Base-by-base conservation (phyloP, 2,888 invertebrate species). In the Pherbina coryleti region DNA sequence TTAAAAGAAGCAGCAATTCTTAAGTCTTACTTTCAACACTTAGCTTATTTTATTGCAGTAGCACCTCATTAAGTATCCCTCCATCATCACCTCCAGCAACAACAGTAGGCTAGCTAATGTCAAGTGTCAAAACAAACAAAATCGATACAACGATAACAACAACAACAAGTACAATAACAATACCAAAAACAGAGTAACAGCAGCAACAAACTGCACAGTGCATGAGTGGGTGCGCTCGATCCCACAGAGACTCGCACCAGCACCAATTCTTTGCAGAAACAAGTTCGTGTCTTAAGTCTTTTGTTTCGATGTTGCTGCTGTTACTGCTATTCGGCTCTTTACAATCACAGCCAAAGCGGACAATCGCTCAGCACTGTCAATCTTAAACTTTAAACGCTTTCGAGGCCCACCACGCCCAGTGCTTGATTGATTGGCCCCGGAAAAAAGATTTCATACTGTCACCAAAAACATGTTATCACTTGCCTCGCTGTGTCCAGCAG, bases 231-330 rank as follows among this genome's bases (percentile, higher is more conserved):
- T 37, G 60, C 44, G 78, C 83, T 82, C 83, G 82, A 81, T 84
- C 84, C 79, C 85, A 82, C 84, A 84, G 84, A n/a, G 9, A 55
- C 22, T 9, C 19, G 22, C 22, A n/a, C 19, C 14, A 28, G 22
- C 4, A 28, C 19, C 28, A 28, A 22, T 28, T 9, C 14, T n/a
- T 5, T 28, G 17, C 25, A n/a, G 22, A 81, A 84, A 84, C 83
- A 81, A 82, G 86, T 84, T 86, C 83, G 86, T 80, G 82, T 81
- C 82, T 83, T 80, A 83, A 87, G 84, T 87, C 87, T 87, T 87
- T 85, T 84, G 86, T 83, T 84, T 81, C 81, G 81, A 82, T 55
- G 34, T 2, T 44, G 34, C 34, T 22, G 25, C 72, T 2, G 37
- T 44, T 14, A 49, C 28, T 8, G 37, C 44, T n/a, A 31, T 17